Evolutionary conservation across 2,888 invertebrate genomes (phyloP), one percentile per base, ranked within the genome.

Genomic region (Antheraea yamamai): DNA sequence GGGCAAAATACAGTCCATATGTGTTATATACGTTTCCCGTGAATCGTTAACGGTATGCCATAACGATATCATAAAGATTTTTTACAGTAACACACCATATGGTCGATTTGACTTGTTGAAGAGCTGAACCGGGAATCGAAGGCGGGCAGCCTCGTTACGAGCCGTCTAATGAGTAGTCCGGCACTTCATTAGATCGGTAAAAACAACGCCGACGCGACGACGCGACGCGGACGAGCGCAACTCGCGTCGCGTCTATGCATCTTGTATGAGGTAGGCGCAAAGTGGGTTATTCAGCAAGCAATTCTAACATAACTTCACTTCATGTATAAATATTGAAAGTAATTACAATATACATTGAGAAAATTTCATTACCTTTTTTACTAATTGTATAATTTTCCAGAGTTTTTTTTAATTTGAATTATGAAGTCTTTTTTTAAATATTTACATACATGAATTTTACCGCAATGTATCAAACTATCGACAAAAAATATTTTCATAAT

Each of bases 201-300:
- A 88, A 89, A 91, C 87, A 82, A 80, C 84, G 78, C 81, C 82
- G 82, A 81, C 83, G 66, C 73, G 77, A 77, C 79, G 79, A 81
- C 82, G 85, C 79, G 79, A 81, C 82, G 85, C 85, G 81, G 47
- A 47, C 47, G 85, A 85, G 81, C 84, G 70, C 70, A 39, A 39
- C 78, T 85, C 86, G 86, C 87, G 85, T 85, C 84, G 84, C 82
- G 81, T 85, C 89, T 88, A 93, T 94, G 92, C 93, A 94, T 94
- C 89, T 93, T 93, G 91, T 93, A 94, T 93, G 93, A 94, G 92
- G 89, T 87, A 85, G 88, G 86, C 86, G 83, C 80, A 84, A 68
- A 84, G 80, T 75, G 80, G 78, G 75, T 12, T 80, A 91, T 91
- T 88, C 92, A 85, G 82, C 66, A 77, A 73, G 70, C 30, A 66